Conservation (phyloP, 1,140 invertebrate species). For the Drosophila willistoni region DNA sequence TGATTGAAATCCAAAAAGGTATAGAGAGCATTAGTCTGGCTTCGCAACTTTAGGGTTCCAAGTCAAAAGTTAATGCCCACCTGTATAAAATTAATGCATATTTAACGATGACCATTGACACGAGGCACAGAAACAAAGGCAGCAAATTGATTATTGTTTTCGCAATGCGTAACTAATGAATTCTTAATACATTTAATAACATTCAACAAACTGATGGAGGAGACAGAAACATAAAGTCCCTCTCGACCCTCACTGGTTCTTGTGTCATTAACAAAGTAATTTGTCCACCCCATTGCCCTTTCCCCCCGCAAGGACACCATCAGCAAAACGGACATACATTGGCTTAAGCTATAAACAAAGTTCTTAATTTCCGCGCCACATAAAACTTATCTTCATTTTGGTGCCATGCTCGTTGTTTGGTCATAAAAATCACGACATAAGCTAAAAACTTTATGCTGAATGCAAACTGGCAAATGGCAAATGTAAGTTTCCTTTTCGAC, state of each 20-base stretch:
- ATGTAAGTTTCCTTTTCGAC: slow-evolving; percentile 65
- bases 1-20: slow-evolving; percentile 34
- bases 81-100: slow-evolving; percentile 71
- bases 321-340: slow-evolving; percentile 59
- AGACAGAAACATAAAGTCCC: slow-evolving; percentile 7
- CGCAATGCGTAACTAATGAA: slow-evolving; percentile 56
- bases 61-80: slow-evolving; percentile 45
- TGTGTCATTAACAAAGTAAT: slow-evolving; percentile 66
- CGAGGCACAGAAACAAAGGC: not conserved
- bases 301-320: slow-evolving; percentile 27
- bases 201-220: slow-evolving; percentile 9
- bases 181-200: slow-evolving; percentile 72
- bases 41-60: slow-evolving; percentile 23
- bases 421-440: slow-evolving; percentile 80
- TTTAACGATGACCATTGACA: slow-evolving; percentile 61
- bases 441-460: slow-evolving; percentile 78
- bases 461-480: slow-evolving; percentile 76
- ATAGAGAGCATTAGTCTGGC: slow-evolving; percentile 41
- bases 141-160: slow-evolving; percentile 11
- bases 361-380: slow-evolving; percentile 80
- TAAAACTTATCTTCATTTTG: slow-evolving; percentile 79
- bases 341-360: slow-evolving; percentile 66
- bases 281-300: slow-evolving; percentile 35
- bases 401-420: slow-evolving; percentile 39
- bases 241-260: slow-evolving; percentile 1